Evolutionary conservation across 2,113 vertebrate species (phyloP).

Genomic region (Bubo bubo): DNA sequence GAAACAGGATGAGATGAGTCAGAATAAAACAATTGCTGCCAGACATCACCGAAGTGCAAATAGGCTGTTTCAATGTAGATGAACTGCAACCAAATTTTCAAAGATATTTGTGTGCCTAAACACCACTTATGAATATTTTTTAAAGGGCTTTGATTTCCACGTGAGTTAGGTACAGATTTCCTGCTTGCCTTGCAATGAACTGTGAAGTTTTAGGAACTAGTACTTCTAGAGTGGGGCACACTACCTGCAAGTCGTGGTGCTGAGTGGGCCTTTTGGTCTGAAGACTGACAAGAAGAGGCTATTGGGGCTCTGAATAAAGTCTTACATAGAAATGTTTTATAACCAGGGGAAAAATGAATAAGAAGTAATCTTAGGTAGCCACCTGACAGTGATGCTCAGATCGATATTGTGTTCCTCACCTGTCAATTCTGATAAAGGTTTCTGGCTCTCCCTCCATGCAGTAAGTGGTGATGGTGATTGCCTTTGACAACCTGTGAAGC

Average conservation of each 20-base stretch:
- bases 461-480: not conserved
- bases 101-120: not conserved
- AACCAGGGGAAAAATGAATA: not conserved
- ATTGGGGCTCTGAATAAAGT: not conserved
- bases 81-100: not conserved
- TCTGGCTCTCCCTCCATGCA: not conserved
- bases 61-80: not conserved
- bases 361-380: not conserved
- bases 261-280: not conserved
- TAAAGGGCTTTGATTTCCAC: not conserved
- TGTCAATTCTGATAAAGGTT: not conserved
- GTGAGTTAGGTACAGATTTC: not conserved
- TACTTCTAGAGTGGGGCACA: not conserved
- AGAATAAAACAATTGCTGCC: not conserved
- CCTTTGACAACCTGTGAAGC: slow-evolving; percentile 5
- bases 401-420: slow-evolving; percentile 11
- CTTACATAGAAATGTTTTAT: not conserved
- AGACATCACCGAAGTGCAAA: not conserved
- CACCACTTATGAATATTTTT: not conserved
- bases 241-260: rapidly evolving
- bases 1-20: not conserved
- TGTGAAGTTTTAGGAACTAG: not conserved
- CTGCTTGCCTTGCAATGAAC: not conserved
- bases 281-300: not conserved
- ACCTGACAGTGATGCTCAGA: not conserved